phyloP scores from a whole-genome alignment of 37 sponge, comb jelly and placozoan genomes.

The Chondrilla cf. caribensis region DNA sequence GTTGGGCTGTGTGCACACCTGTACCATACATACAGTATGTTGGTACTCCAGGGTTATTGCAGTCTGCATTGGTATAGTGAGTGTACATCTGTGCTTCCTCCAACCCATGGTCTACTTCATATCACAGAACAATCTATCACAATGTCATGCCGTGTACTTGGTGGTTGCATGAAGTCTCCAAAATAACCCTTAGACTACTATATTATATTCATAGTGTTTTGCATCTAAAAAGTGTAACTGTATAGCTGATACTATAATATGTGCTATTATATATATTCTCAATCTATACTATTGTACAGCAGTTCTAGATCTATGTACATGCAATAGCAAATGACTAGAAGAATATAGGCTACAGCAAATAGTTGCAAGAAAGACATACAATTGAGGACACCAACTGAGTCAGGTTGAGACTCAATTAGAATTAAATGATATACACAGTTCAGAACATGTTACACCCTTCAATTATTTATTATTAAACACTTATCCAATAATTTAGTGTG shows the following conservation, averaged over 20 bases:
- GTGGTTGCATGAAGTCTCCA: slow-evolving; percentile 30
- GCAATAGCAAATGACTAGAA: too few relatives aligned
- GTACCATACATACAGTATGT: slow-evolving; percentile 69
- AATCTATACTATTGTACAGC: too few relatives aligned
- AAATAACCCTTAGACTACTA: not conserved
- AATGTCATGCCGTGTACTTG: slow-evolving; percentile 75
- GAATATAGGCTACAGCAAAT: too few relatives aligned
- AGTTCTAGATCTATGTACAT: too few relatives aligned
- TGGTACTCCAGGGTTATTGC: slow-evolving; percentile 46
- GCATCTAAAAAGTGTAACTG: not conserved
- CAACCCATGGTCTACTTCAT: slow-evolving; percentile 32
- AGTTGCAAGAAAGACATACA: too few relatives aligned
- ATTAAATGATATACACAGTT: too few relatives aligned
- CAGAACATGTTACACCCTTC: too few relatives aligned
- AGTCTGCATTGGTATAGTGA: slow-evolving; percentile 31
- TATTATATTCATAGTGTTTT: slow-evolving; percentile 3
- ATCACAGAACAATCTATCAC: slow-evolving; percentile 56
- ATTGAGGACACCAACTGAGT: too few relatives aligned
- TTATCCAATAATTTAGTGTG: too few relatives aligned
- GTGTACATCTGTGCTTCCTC: slow-evolving; percentile 24
- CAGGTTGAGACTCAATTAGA: too few relatives aligned
- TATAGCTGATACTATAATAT: not conserved
- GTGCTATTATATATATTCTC: not conserved
- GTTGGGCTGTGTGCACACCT: slow-evolving; percentile 4
- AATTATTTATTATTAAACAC: too few relatives aligned